These are phyloP conservation scores for Deilephila porcellus DNA, from an alignment of 2,888 invertebrate species.

Conservation along the genomic window DNA sequence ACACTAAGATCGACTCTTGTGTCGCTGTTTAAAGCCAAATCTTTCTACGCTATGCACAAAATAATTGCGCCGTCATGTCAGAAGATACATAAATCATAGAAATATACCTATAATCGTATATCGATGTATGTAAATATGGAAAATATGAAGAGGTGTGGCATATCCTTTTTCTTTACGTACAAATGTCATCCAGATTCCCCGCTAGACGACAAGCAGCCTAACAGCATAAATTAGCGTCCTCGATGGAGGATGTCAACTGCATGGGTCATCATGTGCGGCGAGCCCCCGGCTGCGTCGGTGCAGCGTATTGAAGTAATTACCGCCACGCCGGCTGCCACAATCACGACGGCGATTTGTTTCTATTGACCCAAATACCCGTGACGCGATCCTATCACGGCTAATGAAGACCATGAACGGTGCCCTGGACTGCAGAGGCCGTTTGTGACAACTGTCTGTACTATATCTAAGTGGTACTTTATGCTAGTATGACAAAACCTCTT, in stretches of 20 bases:
- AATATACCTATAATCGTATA: no score
- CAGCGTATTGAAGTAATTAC: slow-evolving; percentile 8
- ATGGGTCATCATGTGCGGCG: slow-evolving; percentile 1
- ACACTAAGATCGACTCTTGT: no score
- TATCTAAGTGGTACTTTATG: background rate
- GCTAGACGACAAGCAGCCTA: no score
- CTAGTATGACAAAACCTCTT: no score
- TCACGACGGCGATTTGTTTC: slow-evolving; percentile 51
- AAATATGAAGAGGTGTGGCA: no score
- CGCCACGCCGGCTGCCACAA: slow-evolving; percentile 34
- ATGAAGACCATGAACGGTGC: slow-evolving; percentile 27
- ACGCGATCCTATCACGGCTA: slow-evolving; percentile 12
- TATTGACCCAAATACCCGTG: slow-evolving; percentile 49
- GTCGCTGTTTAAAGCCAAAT: no score
- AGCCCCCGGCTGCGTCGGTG: slow-evolving; percentile 10
- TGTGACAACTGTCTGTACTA: background rate
- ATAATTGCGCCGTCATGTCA: no score
- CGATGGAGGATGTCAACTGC: slow-evolving; percentile 13
- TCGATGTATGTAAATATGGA: no score
- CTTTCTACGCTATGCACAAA: no score
- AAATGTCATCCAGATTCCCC: no score
- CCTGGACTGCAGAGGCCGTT: background rate
- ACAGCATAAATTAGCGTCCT: background rate
- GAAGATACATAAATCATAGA: no score
- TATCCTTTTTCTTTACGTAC: no score